Base-by-base conservation (phyloP, 2,113 vertebrate species). In the Hippopotamus amphibius region DNA sequence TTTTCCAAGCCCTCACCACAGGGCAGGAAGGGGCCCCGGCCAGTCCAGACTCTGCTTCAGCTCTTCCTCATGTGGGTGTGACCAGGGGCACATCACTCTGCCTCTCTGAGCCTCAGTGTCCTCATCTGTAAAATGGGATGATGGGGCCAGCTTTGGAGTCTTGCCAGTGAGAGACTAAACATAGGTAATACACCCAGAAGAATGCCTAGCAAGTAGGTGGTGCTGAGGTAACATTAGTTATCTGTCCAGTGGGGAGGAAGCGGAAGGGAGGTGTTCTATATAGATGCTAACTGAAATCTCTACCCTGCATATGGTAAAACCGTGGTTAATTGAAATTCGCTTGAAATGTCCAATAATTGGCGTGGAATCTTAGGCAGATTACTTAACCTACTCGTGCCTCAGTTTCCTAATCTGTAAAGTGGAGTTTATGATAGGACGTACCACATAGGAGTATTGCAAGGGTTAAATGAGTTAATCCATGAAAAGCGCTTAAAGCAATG, bases 1-100 rank as follows among this genome's bases (percentile, higher is more conserved):
- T 93, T 91, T 86, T 80, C 82, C 92, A 71, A 80, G 55, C 26
- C 69, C 53, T 91, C 30, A 12, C 93, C 91, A 5, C 94, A 94
- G 81, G 81, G 61, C 81, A 22, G 69, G 46, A 57, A 77, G 48
- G 24, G 33, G 33, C 16, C 84, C 90, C 22, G 14, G 9, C 50
- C 55, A 22, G 57, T 30, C 88, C 53, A 41, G 82, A 65, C 16
- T 57, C 55, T 28, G 61, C 26, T n/a, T 71, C 57, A 33, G 57
- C 61, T 86, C 80, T 55, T 84, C 55, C 90, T 16, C 4, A 26
- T 33, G 19, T 28, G 95, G 68, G 41, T 50, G 46, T 61, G 72
- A 69, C 43, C 57, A 9, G 10, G 55, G 11, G 50, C 53, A 15
- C 15, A 41, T 10, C 37, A 3, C 63, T 30, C 46, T 15, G 53